Evolutionary conservation across 2,113 vertebrate species (phyloP), one percentile per base, ranked within the genome.

Genomic region (Rhipidura dahli): DNA sequence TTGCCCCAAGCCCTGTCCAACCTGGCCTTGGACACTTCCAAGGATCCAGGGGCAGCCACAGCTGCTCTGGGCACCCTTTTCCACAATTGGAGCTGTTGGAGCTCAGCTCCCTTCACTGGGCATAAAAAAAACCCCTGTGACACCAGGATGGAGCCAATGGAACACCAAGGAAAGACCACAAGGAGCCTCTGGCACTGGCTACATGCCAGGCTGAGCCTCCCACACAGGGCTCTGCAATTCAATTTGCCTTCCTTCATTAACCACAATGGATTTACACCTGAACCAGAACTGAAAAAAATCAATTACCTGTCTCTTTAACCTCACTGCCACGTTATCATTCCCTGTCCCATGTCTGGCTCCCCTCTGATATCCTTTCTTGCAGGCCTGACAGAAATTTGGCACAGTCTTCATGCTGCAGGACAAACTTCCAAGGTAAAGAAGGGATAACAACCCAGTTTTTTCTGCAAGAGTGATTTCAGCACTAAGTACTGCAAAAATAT

Each of bases 291-390:
- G 83, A 78, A 65, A 83, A 78, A 76, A 84, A 94, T 75, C 86
- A 71, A 70, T 93, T 94, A 69, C 51, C 80, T 81, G 35, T 40
- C 75, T 84, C 17, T 78, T 94, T 90, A 95, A 92, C 93, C 91
- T 78, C 77, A 12, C 5, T 71, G 81, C 80, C 64, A 68, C 24
- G 65, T 44, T 71, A 68, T 37, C 71, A 69, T 54, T 90, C 87
- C 78, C 56, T 54, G 53, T 24, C 73, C 57, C 50, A 11, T 6
- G 26, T 64, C 20, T 85, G 73, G 39, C 57, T 91, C 24, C 18
- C 2, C 37, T 70, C 81, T 45, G 42, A 65, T 10, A 60, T 3
- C 37, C 66, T 30, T 33, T 64, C 76, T 61, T 13, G 33, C 70
- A 69, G 45, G 20, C 22, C 35, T n/a, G 51, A 40, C 53, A 81